Evolutionary conservation across 1,140 invertebrate species (phyloP), one percentile per base, ranked within the genome.

Genomic region (Drosophila aff.): DNA sequence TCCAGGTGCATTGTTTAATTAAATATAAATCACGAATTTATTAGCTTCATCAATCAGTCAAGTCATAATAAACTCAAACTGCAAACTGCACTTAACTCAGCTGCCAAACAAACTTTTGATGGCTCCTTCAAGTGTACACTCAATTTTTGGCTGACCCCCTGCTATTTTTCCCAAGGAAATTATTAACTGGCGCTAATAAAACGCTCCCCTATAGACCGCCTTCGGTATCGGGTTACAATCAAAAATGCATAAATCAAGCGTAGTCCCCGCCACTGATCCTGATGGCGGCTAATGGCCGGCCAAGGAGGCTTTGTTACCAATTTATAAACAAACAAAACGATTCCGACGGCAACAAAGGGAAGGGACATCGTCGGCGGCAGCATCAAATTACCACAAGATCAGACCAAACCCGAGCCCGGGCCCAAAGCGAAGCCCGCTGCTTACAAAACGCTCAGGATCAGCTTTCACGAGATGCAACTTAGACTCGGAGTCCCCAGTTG

Each of bases 401-500:
- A n/a, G 44, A 49, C 33, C 18, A 66, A 57, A 44, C 46, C 55
- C 72, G 43, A 78, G 44, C 6, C 53, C 65, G 31, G 11, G 26
- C 28, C 57, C 53, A 71, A 18, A 41, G 49, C 33, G 69, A 69
- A 66, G 66, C 63, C 73, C 55, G 75, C 57, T 57, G 41, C 58
- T 83, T 65, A 89, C 84, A 87, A 87, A 87, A 87, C 85, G 84
- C 59, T 85, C 76, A 89, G 84, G 84, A 89, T 89, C 84, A 81
- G 85, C 85, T 89, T 89, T 89, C 84, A 89, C 85, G 72, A 79
- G 79, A 81, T 68, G 77, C 84, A 81, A 89, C 84, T 75, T 87
- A 87, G 84, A 87, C 84, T 79, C 58, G 52, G 84, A 84, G 84
- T 87, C 84, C 84, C 81, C 84, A 87, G 76, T 86, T 73, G 69